These are phyloP conservation scores for Odontophorus gujanensis DNA, from an alignment of 2,113 vertebrate species.

Conservation along the genomic window DNA sequence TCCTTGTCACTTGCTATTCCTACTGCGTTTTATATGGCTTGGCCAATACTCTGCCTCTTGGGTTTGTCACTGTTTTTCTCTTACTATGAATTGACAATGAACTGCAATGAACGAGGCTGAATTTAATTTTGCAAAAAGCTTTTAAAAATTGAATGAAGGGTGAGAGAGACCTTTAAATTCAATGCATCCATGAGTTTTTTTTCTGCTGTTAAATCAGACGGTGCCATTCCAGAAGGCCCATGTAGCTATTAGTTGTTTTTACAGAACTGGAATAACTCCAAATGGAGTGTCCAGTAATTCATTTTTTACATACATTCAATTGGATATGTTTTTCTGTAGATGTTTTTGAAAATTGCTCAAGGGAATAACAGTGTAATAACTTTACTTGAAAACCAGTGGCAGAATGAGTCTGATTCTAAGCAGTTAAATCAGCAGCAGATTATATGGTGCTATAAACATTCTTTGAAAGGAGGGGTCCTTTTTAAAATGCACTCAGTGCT, in stretches of 20 bases:
- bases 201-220: not conserved
- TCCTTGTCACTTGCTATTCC: not conserved
- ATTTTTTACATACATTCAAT: not conserved
- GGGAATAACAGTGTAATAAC: not conserved
- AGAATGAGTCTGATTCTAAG: not conserved
- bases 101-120: not conserved
- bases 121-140: not conserved
- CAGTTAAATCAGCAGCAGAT: not conserved
- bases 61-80: conserved; percentile 1
- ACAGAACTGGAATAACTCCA: not conserved
- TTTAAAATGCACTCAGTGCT: not conserved
- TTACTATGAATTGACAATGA: not conserved
- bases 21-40: not conserved
- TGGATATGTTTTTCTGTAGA: not conserved
- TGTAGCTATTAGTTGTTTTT: not conserved
- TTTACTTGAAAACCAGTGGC: not conserved
- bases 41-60: not conserved
- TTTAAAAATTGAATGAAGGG: not conserved
- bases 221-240: not conserved
- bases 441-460: conserved; percentile 53
- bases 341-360: not conserved
- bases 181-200: not conserved
- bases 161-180: not conserved
- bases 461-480: conserved; percentile 10
- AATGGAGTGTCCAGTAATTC: not conserved